phyloP scores from a whole-genome alignment of 64 coral and sea anemone species.

The Porites lutea region DNA sequence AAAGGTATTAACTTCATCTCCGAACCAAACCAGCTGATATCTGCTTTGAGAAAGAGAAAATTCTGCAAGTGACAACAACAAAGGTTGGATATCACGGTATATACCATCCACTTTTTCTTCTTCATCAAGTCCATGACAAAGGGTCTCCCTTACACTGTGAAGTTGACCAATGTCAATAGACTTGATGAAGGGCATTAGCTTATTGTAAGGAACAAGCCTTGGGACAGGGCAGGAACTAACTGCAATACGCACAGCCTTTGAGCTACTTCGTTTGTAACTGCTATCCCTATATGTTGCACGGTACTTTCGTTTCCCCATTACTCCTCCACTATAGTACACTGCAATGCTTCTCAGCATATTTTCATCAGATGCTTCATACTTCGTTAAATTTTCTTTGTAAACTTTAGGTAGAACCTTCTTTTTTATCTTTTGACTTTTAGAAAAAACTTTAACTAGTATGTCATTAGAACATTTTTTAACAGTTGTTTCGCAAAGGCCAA shows the following conservation, averaged over 20 bases:
- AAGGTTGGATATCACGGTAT: slow-evolving; percentile 7
- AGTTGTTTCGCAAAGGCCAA: slow-evolving; percentile 45
- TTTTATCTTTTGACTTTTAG: slow-evolving; percentile 45
- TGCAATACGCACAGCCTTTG: slow-evolving; percentile 38
- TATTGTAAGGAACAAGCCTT: slow-evolving; percentile 51
- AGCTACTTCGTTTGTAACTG: neutral
- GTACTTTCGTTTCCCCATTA: slow-evolving; percentile 74
- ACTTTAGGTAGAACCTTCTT: slow-evolving; percentile 60
- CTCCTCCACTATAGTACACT: slow-evolving; percentile 64
- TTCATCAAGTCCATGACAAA: neutral
- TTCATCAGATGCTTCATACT: slow-evolving; percentile 49
- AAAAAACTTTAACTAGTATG: slow-evolving; percentile 50
- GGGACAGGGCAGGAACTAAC: slow-evolving; percentile 32
- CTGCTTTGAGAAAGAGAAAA: slow-evolving; percentile 39
- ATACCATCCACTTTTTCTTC: slow-evolving; percentile 52
- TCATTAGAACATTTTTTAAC: slow-evolving; percentile 33
- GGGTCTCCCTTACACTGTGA: slow-evolving; percentile 23
- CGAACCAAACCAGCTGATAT: slow-evolving; percentile 34
- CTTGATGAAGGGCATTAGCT: slow-evolving; percentile 42
- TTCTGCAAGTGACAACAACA: neutral
- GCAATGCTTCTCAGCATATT: slow-evolving; percentile 69
- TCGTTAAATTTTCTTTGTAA: slow-evolving; percentile 45
- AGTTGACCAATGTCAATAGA: slow-evolving; percentile 24
- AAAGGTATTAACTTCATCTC: neutral
- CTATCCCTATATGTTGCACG: slow-evolving; percentile 39